Evolutionary conservation across 2,113 vertebrate genomes (phyloP), one percentile per base, ranked within the genome.

Genomic region (Alouatta palliata): DNA sequence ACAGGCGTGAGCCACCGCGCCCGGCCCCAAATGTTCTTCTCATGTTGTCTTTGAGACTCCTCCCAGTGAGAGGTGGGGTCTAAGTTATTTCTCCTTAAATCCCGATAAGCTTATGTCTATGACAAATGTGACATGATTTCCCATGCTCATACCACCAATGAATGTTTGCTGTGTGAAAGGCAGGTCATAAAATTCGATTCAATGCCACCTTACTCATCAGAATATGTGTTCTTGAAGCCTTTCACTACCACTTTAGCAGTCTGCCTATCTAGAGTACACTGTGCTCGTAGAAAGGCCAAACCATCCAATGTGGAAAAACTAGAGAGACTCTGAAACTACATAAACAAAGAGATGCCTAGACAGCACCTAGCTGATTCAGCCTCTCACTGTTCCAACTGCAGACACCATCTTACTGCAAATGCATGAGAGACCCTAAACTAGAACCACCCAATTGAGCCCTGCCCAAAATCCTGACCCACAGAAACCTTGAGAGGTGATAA

Each of bases 51-150:
- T 82, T 13, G 37, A 37, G 37, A 30, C 8, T 30, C 49, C 30
- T 43, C 82, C 49, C 49, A 76, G 13, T 54, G 14, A 84, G 8
- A 86, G n/a, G 27, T 20, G 4, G 20, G 16, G 19, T 66, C 49
- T 25, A 52, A 87, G 58, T 87, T 70, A 85, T 90, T 37, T 94
- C 64, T 66, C 30, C 7, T 87, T 71, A 45, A 89, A 70, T 54
- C 45, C 47, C 6, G 9, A 13, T 73, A n/a, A 87, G 32, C 54
- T 71, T 87, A 54, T 9, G 20, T 66, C 40, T 30, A 30, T 1
- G 6, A n/a, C 13, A 6, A 80, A 73, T 81, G 52, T 68, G 66
- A 70, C 27, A 68, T 23, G 23, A 76, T 9, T 83, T 80, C 45
- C 68, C 32, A 32, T 35, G 66, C 32, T 68, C 16, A 0, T 68